Evolutionary conservation across 1,140 invertebrate species (phyloP), one percentile per base, ranked within the genome.

Genomic region (Heliconius melpomene): DNA sequence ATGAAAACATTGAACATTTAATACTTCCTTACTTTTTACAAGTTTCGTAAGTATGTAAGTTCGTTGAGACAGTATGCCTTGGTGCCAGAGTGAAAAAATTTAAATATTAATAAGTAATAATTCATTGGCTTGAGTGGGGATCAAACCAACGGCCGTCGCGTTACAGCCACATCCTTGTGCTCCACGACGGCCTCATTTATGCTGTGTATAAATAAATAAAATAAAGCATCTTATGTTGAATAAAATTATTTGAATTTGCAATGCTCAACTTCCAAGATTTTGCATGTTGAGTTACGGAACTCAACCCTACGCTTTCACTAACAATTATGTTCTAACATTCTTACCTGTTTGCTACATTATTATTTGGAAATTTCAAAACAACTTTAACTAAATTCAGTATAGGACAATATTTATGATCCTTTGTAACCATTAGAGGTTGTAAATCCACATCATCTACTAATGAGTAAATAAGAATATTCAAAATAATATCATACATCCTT

Each of bases 401-500:
- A 26, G 85, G 77, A 75, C 81, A 54, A 78, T 79, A 32, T 29
- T 83, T 50, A 29, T 84, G 83, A 77, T 85, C 75, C 32, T 77
- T 85, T 5, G 76, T 40, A 57, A 84, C 85, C 0, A 91, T 71
- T 5, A 91, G 72, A n/a, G 70, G 36, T 71, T 84, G 83, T 16
- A 88, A 81, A 66, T 81, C 82, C 9, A 83, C 57, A 74, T 87
- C 79, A 20, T 83, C 80, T 13, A 89, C 84, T 81, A 93, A 89
- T 29, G 70, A 86, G 84, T 16, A 70, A 40, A 90, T 78, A 38
- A 90, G 78, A 77, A 79, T 66, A 74, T 87, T 82, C 3, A 89
- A 77, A n/a, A 86, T 80, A 40, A 85, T 76, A 46, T 85, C 83
- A 73, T 79, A 72, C 11, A 84, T 32, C 16, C 23, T 78, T n/a